phyloP scores from a whole-genome alignment of 92 coral and sea anemone genomes.

The Palythoa grandiflora region DNA sequence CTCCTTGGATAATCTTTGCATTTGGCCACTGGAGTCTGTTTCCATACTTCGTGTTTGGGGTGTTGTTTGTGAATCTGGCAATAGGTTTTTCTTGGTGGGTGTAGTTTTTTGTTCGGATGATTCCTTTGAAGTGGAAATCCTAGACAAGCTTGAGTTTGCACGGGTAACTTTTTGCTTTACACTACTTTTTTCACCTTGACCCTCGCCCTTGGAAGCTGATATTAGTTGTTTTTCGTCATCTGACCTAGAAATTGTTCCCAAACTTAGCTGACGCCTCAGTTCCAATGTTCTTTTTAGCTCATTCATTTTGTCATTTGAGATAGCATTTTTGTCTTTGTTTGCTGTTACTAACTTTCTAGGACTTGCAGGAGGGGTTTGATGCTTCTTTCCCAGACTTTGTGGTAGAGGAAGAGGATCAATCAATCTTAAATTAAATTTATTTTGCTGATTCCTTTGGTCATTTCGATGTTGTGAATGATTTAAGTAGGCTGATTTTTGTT shows the following conservation, averaged over 20 bases:
- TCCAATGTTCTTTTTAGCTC: constrained; percentile 28
- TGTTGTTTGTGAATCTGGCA: not conserved
- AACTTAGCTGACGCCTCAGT: constrained; percentile 11
- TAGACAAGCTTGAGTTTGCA: not conserved
- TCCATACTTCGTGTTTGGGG: not conserved
- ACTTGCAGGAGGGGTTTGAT: constrained; percentile 16
- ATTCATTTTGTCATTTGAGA: constrained; percentile 20
- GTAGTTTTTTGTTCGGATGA: not conserved
- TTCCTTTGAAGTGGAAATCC: not conserved
- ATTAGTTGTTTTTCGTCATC: not conserved
- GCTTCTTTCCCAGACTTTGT: not conserved
- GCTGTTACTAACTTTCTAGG: not conserved
- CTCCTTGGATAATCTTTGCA: not conserved
- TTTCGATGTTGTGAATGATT: constrained; percentile 5
- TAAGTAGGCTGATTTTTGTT: not conserved
- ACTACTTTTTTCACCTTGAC: not conserved
- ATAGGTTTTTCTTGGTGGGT: not conserved
- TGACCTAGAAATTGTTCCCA: not conserved
- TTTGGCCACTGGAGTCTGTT: not conserved
- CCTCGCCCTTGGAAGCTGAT: not conserved
- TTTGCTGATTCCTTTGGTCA: not conserved
- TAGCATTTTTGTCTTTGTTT: not conserved
- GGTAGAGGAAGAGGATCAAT: constrained; percentile 32
- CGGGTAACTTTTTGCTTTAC: not conserved
- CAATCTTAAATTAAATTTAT: not conserved